Evolutionary conservation across 2,113 vertebrate genomes (phyloP), one percentile per base, ranked within the genome.

Genomic region (Lates calcarifer): DNA sequence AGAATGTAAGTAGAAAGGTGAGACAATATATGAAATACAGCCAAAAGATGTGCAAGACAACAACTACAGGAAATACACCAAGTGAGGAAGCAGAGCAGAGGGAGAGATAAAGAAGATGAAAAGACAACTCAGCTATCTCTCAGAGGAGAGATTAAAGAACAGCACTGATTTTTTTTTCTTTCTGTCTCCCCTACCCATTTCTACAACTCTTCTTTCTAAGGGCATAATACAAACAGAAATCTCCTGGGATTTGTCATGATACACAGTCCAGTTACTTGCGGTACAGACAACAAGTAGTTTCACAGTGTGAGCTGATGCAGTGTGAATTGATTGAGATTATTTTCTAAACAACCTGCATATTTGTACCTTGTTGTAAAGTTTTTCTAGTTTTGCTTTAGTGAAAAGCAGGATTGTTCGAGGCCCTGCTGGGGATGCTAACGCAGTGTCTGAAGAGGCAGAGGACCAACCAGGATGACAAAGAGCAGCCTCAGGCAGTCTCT

Each of bases 101-200:
- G 49, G 15, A 70, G 53, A 47, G 22, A 77, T 77, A 74, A 62
- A 56, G 24, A 39, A 24, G 26, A 77, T 65, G 31, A 60, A 69
- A 64, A 55, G 14, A 58, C 62, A 72, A 81, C 61, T 76, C 64
- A 43, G 31, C 24, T 39, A 29, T 56, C 41, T 77, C 69, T 71
- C 79, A 31, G 41, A 64, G 63, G 65, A 61, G 11, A 35, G 28
- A 74, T 82, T 74, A 74, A 7, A 12, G 35, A 75, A 70, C 41
- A 58, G 12, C 17, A 28, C 2, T 29, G 9, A 29, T 3, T 20
- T 45, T 26, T 2, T 47, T 18, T 55, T 11, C 4, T 35, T 47
- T 20, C 33, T 45, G 9, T 35, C 22, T 43, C 20, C 65, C 28
- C 28, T 29, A 3, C 17, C 28, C 6, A 13, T 33, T 53, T 57